Base-by-base conservation (phyloP, 2,888 invertebrate genomes). In the Omphaloscelis lunosa region DNA sequence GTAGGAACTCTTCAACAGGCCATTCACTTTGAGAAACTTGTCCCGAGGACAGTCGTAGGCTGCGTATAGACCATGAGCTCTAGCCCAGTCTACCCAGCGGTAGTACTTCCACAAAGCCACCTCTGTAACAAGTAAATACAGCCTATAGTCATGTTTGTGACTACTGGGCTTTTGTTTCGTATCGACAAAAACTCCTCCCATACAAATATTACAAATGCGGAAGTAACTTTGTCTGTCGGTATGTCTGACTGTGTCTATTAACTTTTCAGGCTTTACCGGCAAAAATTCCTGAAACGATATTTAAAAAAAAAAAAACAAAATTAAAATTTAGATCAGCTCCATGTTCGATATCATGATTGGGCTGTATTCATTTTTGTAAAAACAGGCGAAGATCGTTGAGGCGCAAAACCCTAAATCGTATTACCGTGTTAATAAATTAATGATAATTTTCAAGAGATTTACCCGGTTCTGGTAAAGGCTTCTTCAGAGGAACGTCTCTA, bases 51-150 rank as follows among this genome's bases (percentile, higher is more conserved):
- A 96, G 34, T 94, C 95, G 80, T 94, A 96, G 0, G 91, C 94
- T 6, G 93, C 94, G 69, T 96, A 96, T 0, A 96, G 86, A 0
- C 96, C 96, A 45, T 95, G 96, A 0, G 77, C 29, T 0, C 92
- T 92, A 0, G 96, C 96, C 96, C 96, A 96, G 81, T 95, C 94
- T 1, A 96, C 90, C 96, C 96, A 96, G 0, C 96, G 93, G 70
- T 94, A 94, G 8, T 92, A 91, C 72, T 96, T 96, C 96, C 96
- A 96, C 5, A 91, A 74, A 0, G 94, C 90, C 3, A 96, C 93
- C 1, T 96, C 96, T 96, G 86, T 2, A 74, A 74, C 53, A 23
- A 23, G 9, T 1, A 53, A 53, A 65, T 34, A 34, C 1, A 34
- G 7, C 0, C 15, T 20, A 20, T 41, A 56, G 6, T 23, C 12